A percentile compares a stretch with the other conserved stretches of the same genome.
phyloP scores from a whole-genome alignment of 2,797 vertebrate genomes.

The Dendrocincla fuliginosa region DNA sequence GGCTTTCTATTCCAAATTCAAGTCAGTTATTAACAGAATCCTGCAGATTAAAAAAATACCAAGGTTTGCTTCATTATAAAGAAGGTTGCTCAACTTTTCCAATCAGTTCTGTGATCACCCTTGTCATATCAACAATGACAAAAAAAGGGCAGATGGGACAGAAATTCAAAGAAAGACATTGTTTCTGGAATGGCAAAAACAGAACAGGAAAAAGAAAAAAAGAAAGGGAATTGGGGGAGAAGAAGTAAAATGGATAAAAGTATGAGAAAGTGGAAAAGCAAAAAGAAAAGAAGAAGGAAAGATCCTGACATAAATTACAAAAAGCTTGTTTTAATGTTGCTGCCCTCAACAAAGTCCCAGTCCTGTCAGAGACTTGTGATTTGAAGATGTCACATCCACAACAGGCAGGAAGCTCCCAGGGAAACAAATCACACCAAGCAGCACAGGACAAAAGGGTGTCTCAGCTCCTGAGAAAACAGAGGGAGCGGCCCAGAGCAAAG shows the following conservation, averaged over 20 bases:
- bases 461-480: not conserved
- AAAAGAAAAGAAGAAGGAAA: not conserved
- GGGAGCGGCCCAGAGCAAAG: not conserved
- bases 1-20: not conserved
- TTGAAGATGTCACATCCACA: not conserved
- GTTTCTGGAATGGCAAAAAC: not conserved
- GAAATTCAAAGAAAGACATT: not conserved
- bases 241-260: not conserved
- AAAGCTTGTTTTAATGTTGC: not conserved
- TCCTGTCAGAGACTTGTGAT: not conserved
- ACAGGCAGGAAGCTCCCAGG: not conserved
- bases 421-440: not conserved
- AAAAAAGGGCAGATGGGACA: not conserved
- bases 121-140: not conserved
- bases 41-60: not conserved
- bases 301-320: not conserved
- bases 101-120: not conserved
- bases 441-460: not conserved
- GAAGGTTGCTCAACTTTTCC: not conserved
- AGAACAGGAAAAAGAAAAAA: not conserved
- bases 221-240: accelerated
- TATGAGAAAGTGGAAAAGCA: not conserved
- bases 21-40: not conserved
- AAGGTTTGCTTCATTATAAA: not conserved
- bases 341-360: not conserved